Conservation (phyloP, 64 coral and sea anemone genomes). For the Actinia tenebrosa region DNA sequence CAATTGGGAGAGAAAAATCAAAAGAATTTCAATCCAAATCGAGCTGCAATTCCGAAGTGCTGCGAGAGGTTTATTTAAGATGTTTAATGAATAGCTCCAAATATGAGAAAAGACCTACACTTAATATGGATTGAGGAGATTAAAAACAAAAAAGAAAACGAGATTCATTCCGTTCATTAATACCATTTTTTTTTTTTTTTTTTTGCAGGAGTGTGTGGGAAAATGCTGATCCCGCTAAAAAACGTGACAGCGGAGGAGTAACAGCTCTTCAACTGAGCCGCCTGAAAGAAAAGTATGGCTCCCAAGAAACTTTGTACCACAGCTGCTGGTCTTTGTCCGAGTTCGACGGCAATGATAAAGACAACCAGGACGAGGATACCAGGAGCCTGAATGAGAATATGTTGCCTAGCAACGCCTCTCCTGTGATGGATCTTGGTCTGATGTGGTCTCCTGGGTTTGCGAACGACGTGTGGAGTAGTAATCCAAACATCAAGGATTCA, state of each 20-base stretch:
- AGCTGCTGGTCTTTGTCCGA: slow-evolving; percentile 97
- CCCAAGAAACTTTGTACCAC: slow-evolving; percentile 91
- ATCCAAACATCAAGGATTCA: slow-evolving; percentile 52
- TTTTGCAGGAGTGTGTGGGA: slow-evolving; percentile 91
- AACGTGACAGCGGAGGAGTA: neutral
- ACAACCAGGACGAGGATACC: slow-evolving; percentile 56
- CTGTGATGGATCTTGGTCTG: slow-evolving; percentile 66
- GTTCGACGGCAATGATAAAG: slow-evolving; percentile 24
- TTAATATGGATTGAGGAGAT: too few species aligned
- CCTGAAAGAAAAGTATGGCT: slow-evolving; percentile 70
- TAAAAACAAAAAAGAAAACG: too few species aligned
- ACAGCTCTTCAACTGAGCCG: neutral
- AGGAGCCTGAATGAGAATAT: slow-evolving; percentile 74
- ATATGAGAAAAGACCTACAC: too few species aligned
- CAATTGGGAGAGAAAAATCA: too few species aligned
- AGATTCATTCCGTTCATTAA: too few species aligned
- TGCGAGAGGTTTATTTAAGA: too few species aligned
- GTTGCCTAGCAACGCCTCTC: slow-evolving; percentile 63
- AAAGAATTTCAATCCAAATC: too few species aligned
- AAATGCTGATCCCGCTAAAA: slow-evolving; percentile 36
- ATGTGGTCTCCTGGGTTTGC: slow-evolving; percentile 67
- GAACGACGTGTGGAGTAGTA: slow-evolving; percentile 72
- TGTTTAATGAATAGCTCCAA: too few species aligned
- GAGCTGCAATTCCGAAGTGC: too few species aligned
- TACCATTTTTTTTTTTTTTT: neutral